These are phyloP conservation scores for Mythimna lalbum DNA, from an alignment of 2,888 invertebrate genomes.

Conservation along the genomic window DNA sequence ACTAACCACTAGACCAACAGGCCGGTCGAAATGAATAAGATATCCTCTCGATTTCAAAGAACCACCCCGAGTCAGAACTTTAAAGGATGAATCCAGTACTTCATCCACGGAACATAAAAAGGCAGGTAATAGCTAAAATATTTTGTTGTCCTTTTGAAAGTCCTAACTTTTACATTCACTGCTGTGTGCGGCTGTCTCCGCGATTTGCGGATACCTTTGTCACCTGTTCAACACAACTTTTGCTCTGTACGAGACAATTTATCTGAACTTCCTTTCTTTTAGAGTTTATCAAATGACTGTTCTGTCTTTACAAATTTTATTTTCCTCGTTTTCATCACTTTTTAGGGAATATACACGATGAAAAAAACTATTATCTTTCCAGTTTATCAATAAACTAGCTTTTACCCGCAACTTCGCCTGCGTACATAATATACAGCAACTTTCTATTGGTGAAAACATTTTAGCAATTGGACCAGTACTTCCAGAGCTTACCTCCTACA, in stretches of 20 bases:
- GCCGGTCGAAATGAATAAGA: no score
- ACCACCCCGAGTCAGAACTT: not conserved
- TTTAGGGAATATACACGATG: no score
- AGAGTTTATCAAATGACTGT: constrained; percentile 33
- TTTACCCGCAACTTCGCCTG: no score
- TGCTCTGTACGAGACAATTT: constrained; percentile 28
- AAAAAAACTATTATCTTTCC: no score
- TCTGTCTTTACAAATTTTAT: constrained; percentile 13
- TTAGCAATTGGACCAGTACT: no score
- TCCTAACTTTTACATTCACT: constrained; percentile 32
- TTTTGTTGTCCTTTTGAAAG: constrained; percentile 33
- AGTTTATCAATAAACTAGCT: no score
- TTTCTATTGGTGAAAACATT: no score
- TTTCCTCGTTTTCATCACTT: not conserved
- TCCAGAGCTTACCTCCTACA: no score
- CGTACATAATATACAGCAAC: no score
- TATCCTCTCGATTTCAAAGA: no score
- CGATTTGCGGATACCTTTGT: constrained; percentile 26
- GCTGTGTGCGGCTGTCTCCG: constrained; percentile 19
- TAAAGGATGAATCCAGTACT: not conserved
- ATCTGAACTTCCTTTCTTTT: constrained; percentile 33
- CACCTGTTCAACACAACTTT: constrained; percentile 45
- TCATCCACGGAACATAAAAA: constrained; percentile 10
- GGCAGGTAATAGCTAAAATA: constrained; percentile 6
- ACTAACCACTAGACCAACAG: no score